Base-by-base conservation (phyloP, 2,113 vertebrate species). In the pig (Sus scrofa) region DNA sequence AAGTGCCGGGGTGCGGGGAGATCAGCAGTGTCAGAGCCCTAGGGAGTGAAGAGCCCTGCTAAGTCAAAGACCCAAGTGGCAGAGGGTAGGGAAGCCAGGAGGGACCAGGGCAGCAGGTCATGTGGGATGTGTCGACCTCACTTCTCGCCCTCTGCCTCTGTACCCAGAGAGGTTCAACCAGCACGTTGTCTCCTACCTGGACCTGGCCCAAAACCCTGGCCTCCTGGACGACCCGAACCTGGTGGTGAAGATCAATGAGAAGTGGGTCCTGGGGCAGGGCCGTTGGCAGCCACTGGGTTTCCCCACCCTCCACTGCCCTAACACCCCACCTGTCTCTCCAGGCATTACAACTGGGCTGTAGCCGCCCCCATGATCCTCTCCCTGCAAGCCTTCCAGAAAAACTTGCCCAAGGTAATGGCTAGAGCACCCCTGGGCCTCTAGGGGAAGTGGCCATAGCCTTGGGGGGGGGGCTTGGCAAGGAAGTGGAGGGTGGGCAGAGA, bases 321-420 rank as follows among this genome's bases (percentile, higher is more conserved):
- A 60, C 27, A 15, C 52, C 20, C 10, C 4, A 83, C 94, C 85
- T 73, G 7, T 96, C 94, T 93, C 96, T 97, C 20, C 95, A 99
- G 99, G 89, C 99, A 99, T 97, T 99, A 99, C 87, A 99, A 99
- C 98, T 99, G 99, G 99, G 99, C 99, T 74, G 99, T 99, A 75
- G 99, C 99, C 90, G 99, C 99, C 92, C 99, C 99, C 8, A 99
- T 99, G 98, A 96, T 99, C 74, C 98, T 99, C 90, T 99, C 99
- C 62, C 98, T 99, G 98, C 99, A 99, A 93, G 98, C 99, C 62
- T 99, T 99, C 98, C 99, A 99, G 97, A 99, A 98, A 97, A 99
- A 98, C 89, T 98, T 99, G 77, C 99, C 99, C 11, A 99, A 99
- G 99, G 99, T 99, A 98, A 98, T 93, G 62, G 20, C 26, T 78